These are phyloP conservation scores for Sphaeridia pumilis DNA, from an alignment of 2,888 invertebrate genomes.

Conservation along the genomic window DNA sequence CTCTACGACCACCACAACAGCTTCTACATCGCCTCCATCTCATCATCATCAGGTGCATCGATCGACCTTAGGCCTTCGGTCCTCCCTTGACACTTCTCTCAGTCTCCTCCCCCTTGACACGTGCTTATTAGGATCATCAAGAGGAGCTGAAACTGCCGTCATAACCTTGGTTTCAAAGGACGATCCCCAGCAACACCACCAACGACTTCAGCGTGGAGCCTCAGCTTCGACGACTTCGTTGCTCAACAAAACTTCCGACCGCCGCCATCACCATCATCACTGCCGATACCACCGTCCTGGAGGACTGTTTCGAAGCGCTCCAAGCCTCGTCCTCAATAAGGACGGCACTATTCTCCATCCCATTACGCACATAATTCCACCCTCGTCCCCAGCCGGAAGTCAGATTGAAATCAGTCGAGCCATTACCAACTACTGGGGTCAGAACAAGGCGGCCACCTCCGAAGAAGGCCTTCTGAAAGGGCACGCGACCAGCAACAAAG, in stretches of 20 bases:
- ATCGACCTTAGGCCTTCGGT: too few relatives aligned
- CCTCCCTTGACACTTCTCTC: neutral
- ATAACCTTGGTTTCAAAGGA: too few relatives aligned
- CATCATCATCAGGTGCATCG: neutral
- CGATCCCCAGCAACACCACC: neutral
- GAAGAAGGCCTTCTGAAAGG: neutral
- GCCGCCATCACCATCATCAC: neutral
- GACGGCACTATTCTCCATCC: neutral
- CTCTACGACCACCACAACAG: neutral
- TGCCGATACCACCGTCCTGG: neutral
- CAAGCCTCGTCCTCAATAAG: neutral
- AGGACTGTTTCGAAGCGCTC: neutral
- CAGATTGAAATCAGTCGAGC: conserved; percentile 1
- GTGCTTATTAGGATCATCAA: too few relatives aligned
- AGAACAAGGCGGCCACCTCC: neutral
- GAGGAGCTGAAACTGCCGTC: too few relatives aligned
- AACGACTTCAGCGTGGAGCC: neutral
- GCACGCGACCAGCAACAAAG: neutral
- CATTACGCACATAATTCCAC: neutral
- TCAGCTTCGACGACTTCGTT: too few relatives aligned
- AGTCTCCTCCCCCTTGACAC: neutral
- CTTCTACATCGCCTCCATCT: neutral
- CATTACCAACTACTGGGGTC: neutral
- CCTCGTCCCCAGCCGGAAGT: neutral
- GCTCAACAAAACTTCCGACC: too few relatives aligned